These are phyloP conservation scores for Pterocles orientalis DNA, from an alignment of 2,113 vertebrate genomes.

Conservation along the genomic window DNA sequence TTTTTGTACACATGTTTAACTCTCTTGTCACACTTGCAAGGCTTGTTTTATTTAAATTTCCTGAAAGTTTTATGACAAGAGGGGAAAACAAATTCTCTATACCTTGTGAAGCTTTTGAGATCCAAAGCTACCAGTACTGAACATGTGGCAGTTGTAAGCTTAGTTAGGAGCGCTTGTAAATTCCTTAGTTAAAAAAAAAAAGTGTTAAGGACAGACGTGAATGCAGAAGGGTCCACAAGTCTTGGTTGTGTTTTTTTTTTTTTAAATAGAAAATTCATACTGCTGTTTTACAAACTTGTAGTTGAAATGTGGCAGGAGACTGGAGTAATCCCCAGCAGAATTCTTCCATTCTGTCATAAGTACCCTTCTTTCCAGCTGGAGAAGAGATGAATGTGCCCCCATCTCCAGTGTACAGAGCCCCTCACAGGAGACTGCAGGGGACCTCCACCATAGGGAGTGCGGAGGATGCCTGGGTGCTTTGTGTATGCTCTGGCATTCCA, in stretches of 20 bases:
- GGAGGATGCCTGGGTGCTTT: background rate
- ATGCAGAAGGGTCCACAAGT: background rate
- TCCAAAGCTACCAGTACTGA: background rate
- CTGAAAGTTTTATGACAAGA: background rate
- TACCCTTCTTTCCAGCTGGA: background rate
- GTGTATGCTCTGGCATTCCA: background rate
- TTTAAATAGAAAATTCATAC: background rate
- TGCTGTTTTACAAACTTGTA: background rate
- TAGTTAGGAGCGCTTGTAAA: background rate
- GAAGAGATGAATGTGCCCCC: accelerated
- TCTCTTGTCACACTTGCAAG: background rate
- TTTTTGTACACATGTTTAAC: background rate
- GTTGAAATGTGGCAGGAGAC: background rate
- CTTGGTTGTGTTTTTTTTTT: no score
- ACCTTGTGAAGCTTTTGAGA: background rate
- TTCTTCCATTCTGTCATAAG: background rate
- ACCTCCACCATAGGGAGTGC: accelerated
- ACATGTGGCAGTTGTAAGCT: background rate
- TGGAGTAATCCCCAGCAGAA: background rate
- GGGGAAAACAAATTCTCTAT: background rate
- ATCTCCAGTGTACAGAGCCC: accelerated
- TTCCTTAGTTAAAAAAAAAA: background rate
- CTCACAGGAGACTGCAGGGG: background rate
- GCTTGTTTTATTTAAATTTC: background rate
- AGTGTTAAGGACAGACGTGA: background rate